Conservation (phyloP, 2,888 invertebrate species). For the Chrysolina oricalcia region DNA sequence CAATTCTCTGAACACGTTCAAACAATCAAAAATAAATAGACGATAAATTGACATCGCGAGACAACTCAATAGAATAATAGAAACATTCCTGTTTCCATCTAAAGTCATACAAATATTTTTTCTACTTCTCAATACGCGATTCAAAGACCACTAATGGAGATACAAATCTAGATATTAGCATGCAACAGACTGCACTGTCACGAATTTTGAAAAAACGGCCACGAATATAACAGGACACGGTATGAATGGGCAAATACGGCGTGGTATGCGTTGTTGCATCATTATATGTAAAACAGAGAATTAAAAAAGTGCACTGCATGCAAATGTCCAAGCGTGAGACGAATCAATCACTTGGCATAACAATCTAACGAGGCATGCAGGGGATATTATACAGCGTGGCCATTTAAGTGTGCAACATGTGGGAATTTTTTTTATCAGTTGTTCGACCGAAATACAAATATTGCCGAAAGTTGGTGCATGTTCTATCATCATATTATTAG, state of each 20-base stretch:
- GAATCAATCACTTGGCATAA: slow-evolving; percentile 39
- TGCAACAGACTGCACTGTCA: slow-evolving; percentile 33
- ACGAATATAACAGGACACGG: slow-evolving; percentile 35
- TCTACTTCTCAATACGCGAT: not conserved
- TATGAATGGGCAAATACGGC: slow-evolving; percentile 39
- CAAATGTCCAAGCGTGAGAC: slow-evolving; percentile 39
- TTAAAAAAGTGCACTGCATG: slow-evolving; percentile 45
- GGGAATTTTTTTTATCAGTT: no score
- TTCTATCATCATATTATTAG: no score
- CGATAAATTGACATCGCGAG: not conserved
- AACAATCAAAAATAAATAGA: no score
- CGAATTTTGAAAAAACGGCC: slow-evolving; percentile 42
- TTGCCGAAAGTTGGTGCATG: no score
- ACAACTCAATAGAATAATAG: slow-evolving; percentile 19
- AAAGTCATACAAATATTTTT: slow-evolving; percentile 1
- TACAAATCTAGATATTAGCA: slow-evolving; percentile 41
- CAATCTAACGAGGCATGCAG: slow-evolving; percentile 42
- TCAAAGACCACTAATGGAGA: slow-evolving; percentile 32
- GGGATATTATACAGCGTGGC: not conserved
- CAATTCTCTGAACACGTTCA: no score
- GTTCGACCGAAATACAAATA: no score
- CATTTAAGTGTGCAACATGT: no score
- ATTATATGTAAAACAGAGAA: slow-evolving; percentile 45
- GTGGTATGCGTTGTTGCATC: slow-evolving; percentile 15
- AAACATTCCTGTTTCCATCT: not conserved